These are phyloP conservation scores for Anthopleura xanthogrammica DNA, from an alignment of 92 coral and sea anemone genomes.

Conservation along the genomic window DNA sequence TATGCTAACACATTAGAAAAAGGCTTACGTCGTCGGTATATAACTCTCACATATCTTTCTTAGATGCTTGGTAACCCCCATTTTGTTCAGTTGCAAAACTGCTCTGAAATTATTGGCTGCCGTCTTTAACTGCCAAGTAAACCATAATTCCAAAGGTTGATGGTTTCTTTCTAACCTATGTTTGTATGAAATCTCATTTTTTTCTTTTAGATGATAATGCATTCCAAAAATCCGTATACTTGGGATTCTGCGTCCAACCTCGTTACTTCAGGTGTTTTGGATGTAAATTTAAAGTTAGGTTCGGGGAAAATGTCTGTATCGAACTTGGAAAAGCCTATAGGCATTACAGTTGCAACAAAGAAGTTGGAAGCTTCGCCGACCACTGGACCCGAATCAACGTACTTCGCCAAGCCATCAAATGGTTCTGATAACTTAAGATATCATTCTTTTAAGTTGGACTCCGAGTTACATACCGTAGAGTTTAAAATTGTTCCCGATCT, in stretches of 20 bases:
- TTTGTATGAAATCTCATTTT: background rate
- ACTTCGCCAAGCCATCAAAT: constrained; percentile 57
- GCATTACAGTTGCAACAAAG: constrained; percentile 41
- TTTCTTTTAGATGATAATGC: constrained; percentile 55
- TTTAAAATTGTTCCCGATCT: constrained; percentile 40
- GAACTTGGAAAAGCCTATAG: constrained; percentile 51
- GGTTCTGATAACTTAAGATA: constrained; percentile 42
- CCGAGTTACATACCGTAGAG: constrained; percentile 12
- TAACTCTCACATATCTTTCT: too few species aligned
- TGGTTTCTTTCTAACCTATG: background rate
- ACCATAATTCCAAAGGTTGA: too few species aligned
- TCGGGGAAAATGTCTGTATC: constrained; percentile 47
- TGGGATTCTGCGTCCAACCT: constrained; percentile 58
- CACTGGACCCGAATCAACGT: constrained; percentile 2
- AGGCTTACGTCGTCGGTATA: too few species aligned
- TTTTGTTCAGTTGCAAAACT: too few species aligned
- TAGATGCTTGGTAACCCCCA: too few species aligned
- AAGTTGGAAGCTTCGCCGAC: background rate
- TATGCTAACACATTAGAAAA: too few species aligned
- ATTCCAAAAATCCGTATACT: constrained; percentile 65
- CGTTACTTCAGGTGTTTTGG: constrained; percentile 62
- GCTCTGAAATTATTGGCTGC: too few species aligned
- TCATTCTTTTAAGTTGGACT: constrained; percentile 36
- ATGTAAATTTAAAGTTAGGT: constrained; percentile 51
- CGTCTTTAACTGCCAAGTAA: too few species aligned